Evolutionary conservation across 1,140 invertebrate species (phyloP).

Genomic region (Drosophila sucinea): DNA sequence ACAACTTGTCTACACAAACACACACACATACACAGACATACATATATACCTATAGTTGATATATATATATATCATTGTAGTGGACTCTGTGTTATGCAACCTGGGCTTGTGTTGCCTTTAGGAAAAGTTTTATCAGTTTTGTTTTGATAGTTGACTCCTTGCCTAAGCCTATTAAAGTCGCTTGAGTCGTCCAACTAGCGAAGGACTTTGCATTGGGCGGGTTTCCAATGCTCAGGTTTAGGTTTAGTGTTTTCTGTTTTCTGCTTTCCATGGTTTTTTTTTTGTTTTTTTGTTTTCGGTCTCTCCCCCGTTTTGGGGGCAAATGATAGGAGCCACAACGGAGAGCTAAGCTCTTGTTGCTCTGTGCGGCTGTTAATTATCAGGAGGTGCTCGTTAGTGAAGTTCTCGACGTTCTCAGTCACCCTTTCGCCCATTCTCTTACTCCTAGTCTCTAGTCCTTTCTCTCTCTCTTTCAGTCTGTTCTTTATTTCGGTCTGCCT

Average conservation of each 20-base stretch:
- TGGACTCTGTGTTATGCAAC: constrained; percentile 18
- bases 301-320: background rate
- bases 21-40: background rate
- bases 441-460: background rate
- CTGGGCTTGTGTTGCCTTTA: constrained; percentile 19
- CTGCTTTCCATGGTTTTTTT: no score
- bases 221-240: constrained; percentile 45
- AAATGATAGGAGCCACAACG: constrained; percentile 56
- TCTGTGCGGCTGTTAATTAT: constrained; percentile 64
- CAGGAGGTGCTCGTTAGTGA: constrained; percentile 68
- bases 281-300: background rate
- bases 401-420: constrained; percentile 36
- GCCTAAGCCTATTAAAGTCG: constrained; percentile 73
- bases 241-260: constrained; percentile 14
- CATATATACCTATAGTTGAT: background rate
- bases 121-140: constrained; percentile 68
- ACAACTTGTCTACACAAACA: constrained; percentile 31
- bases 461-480: constrained; percentile 12
- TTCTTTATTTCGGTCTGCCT: constrained; percentile 24
- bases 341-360: constrained; percentile 52
- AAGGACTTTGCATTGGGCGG: constrained; percentile 67
- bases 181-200: constrained; percentile 70
- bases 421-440: constrained; percentile 3
- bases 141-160: constrained; percentile 78
- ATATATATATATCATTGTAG: constrained; percentile 30